phyloP scores from a whole-genome alignment of 1,140 invertebrate species.

The Bombus polaris region DNA sequence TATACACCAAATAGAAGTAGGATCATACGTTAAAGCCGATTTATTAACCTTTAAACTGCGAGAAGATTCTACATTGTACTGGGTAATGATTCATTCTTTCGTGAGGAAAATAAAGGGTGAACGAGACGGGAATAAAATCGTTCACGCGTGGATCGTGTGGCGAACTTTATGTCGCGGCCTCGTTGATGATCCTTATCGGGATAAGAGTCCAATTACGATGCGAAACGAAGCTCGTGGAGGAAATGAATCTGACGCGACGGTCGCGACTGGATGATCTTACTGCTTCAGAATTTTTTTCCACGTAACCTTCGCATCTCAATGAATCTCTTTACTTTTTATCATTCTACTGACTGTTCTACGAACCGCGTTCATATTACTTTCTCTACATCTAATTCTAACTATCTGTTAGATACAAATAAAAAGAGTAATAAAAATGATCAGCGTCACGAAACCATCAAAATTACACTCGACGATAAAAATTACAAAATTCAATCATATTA shows the following conservation, averaged over 20 bases:
- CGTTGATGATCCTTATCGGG: constrained; percentile 53
- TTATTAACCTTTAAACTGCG: background rate
- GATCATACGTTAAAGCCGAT: background rate
- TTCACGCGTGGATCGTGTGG: background rate
- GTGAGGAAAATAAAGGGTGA: constrained; percentile 21
- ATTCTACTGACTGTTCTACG: background rate
- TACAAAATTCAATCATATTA: too few species aligned
- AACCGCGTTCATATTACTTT: background rate
- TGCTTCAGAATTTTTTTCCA: too few species aligned
- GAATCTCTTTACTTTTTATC: background rate
- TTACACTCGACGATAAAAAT: too few species aligned
- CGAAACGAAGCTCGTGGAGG: background rate
- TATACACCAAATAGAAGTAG: too few species aligned
- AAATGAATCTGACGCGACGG: constrained; percentile 38
- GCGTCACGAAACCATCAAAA: too few species aligned
- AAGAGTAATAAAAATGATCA: too few species aligned
- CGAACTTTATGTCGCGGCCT: constrained; percentile 7
- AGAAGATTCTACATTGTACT: background rate
- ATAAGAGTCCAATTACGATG: constrained; percentile 61
- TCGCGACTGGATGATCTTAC: background rate
- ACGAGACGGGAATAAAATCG: constrained; percentile 39
- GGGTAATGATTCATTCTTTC: constrained; percentile 43
- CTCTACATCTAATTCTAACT: too few species aligned
- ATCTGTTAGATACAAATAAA: too few species aligned
- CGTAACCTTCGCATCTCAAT: background rate